Evolutionary conservation across 2,888 invertebrate species (phyloP).

Genomic region (Plemyria rubiginata): DNA sequence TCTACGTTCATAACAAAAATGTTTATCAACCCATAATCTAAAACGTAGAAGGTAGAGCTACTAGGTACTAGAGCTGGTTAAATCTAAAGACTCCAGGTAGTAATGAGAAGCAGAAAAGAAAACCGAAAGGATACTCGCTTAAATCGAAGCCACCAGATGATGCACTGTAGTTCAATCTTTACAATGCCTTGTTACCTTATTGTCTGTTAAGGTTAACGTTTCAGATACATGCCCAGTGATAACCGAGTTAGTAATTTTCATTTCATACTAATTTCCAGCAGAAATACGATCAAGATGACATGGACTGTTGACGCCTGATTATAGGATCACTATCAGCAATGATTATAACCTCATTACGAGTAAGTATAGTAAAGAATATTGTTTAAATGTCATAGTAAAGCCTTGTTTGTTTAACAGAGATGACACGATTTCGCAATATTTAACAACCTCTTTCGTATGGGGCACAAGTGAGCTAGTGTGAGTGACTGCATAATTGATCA

Average conservation of each 20-base stretch:
- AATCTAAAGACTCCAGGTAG: too few species aligned
- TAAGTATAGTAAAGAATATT: background rate
- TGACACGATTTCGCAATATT: too few species aligned
- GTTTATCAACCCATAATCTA: too few species aligned
- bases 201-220: constrained; percentile 49
- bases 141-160: background rate
- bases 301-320: constrained; percentile 5
- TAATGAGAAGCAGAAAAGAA: too few species aligned
- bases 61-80: too few species aligned
- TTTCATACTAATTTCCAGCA: constrained; percentile 10
- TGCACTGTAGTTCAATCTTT: background rate
- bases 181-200: constrained; percentile 20
- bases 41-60: too few species aligned
- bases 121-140: too few species aligned
- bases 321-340: background rate
- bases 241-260: constrained; percentile 42
- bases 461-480: too few species aligned
- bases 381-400: background rate
- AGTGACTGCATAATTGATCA: too few species aligned
- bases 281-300: constrained; percentile 4
- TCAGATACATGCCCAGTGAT: constrained; percentile 55
- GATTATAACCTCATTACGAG: background rate
- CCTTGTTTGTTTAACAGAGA: too few species aligned
- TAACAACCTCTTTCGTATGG: too few species aligned
- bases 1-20: too few species aligned